Evolutionary conservation across 2,113 vertebrate species (phyloP).

Genomic region (Chroicocephalus ridibundus): DNA sequence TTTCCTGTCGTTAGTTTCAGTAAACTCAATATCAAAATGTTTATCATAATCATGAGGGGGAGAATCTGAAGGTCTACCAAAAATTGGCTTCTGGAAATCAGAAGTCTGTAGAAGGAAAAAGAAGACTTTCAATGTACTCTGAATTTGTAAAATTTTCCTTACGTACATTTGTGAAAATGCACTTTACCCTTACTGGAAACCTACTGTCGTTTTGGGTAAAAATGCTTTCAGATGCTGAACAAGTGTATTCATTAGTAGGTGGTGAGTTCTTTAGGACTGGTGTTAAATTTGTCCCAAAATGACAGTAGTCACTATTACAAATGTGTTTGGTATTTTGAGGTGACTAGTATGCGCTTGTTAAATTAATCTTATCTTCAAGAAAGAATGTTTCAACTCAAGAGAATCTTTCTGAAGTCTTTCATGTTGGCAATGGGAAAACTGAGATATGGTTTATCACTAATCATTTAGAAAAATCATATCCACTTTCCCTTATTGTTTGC

Average conservation of each 20-base stretch:
- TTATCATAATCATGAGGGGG: not conserved
- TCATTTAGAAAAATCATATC: not conserved
- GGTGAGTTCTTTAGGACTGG: not conserved
- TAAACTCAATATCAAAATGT: not conserved
- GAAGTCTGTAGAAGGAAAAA: not conserved
- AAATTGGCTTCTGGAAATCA: not conserved
- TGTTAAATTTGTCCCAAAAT: not conserved
- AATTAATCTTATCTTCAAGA: not conserved
- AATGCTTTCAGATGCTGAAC: not conserved
- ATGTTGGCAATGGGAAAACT: not conserved
- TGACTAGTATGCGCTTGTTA: not conserved
- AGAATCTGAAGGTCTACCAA: not conserved
- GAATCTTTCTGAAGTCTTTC: not conserved
- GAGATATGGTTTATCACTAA: not conserved
- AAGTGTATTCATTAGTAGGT: not conserved
- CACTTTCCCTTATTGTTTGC: not conserved
- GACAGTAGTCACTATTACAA: not conserved
- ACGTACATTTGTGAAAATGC: not conserved
- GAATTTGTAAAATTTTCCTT: not conserved
- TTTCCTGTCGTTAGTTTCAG: not conserved
- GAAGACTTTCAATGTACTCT: fast-evolving
- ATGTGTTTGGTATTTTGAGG: not conserved
- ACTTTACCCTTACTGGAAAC: not conserved
- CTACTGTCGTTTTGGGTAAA: not conserved
- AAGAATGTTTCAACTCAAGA: not conserved